Conservation (phyloP, 2,113 vertebrate genomes). For the Urocitellus parryii region DNA sequence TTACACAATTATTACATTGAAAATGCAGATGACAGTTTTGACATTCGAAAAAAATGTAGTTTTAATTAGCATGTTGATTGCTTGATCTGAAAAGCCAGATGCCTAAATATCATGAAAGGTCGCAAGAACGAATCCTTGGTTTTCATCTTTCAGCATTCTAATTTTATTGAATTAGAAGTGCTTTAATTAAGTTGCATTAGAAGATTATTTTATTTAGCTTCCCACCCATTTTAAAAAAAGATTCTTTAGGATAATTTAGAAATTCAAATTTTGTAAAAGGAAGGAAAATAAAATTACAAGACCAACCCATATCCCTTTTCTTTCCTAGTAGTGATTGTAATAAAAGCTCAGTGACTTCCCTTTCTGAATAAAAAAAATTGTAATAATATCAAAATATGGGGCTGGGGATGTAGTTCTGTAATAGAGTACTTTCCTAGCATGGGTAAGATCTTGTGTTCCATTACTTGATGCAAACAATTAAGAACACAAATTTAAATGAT, state of each 20-base stretch:
- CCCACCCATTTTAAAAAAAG: not conserved
- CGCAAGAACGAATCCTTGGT: conserved; percentile 81
- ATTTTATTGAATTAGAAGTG: conserved; percentile 63
- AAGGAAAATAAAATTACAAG: not conserved
- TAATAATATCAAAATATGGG: conserved; percentile 50
- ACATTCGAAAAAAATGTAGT: conserved; percentile 84
- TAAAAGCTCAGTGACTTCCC: conserved; percentile 65
- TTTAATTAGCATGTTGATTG: conserved; percentile 86
- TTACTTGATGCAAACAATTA: conserved; percentile 68
- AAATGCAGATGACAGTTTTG: conserved; percentile 85
- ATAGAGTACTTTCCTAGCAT: not conserved
- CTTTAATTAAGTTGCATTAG: conserved; percentile 66
- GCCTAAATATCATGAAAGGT: conserved; percentile 86
- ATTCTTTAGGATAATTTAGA: conserved; percentile 50
- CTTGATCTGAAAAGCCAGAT: conserved; percentile 84
- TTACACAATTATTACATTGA: conserved; percentile 75
- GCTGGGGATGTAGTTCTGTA: not conserved
- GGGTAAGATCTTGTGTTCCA: not conserved
- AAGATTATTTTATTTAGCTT: conserved; percentile 64
- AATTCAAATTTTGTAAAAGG: conserved; percentile 2
- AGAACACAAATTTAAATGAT: conserved; percentile 73
- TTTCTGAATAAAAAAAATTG: conserved; percentile 61
- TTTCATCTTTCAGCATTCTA: conserved; percentile 64
- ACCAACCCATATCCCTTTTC: not conserved
- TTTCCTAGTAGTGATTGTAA: conserved; percentile 27